These are phyloP conservation scores for Gila robusta DNA, from an alignment of 2,797 vertebrate genomes.

Conservation along the genomic window DNA sequence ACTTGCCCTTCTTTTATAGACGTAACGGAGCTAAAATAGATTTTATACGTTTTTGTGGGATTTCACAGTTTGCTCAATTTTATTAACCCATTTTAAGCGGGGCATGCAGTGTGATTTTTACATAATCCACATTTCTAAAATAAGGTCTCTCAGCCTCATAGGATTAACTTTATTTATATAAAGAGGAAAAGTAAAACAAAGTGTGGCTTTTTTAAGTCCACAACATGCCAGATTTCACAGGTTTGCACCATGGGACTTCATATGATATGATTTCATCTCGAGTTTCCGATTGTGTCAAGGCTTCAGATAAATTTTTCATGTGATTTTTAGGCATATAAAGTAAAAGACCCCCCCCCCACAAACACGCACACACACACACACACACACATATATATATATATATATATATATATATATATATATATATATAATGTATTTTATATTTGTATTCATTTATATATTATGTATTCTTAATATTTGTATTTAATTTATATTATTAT, in stretches of 20 bases:
- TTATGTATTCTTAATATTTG: too few species aligned
- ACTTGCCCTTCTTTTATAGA: background rate
- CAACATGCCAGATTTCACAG: background rate
- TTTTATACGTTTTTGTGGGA: background rate
- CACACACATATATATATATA: too few species aligned
- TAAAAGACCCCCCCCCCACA: too few species aligned
- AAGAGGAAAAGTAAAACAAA: background rate
- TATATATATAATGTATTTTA: too few species aligned
- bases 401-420: too few species aligned
- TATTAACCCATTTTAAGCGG: background rate
- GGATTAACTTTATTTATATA: constrained; percentile 1
- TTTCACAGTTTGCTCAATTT: background rate
- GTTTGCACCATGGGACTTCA: background rate
- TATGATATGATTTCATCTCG: background rate
- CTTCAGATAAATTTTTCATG: background rate
- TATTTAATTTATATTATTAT: too few species aligned
- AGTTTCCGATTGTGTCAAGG: background rate
- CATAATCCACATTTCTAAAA: constrained; percentile 10
- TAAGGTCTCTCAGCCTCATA: background rate
- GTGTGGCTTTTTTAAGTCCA: background rate
- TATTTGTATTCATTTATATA: too few species aligned
- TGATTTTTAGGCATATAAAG: background rate
- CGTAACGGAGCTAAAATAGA: background rate
- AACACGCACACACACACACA: too few species aligned
- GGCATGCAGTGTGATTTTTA: background rate